phyloP scores from a whole-genome alignment of 2,797 vertebrate species.

The Gallinago solitaria region DNA sequence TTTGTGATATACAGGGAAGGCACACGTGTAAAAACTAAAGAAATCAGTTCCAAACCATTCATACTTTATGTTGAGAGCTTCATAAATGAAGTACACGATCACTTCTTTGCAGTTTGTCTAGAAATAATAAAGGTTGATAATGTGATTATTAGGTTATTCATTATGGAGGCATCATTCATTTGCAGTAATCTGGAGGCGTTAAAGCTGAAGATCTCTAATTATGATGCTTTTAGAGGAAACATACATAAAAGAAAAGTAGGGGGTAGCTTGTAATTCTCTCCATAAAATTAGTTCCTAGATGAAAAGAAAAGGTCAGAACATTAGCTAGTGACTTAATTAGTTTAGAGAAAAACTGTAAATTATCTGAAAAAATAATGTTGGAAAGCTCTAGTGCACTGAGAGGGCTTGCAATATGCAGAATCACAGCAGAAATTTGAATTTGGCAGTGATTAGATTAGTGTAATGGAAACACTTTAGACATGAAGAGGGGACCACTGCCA shows the following conservation, averaged over 20 bases:
- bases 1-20: background rate
- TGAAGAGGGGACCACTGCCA: background rate
- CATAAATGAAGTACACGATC: background rate
- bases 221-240: slow-evolving; percentile 2
- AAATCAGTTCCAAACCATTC: background rate
- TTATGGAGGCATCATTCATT: background rate
- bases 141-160: background rate
- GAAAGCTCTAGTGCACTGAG: background rate
- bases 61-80: background rate
- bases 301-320: slow-evolving; percentile 1
- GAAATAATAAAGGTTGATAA: background rate
- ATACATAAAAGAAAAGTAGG: background rate
- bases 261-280: slow-evolving; percentile 1
- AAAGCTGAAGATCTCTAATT: slow-evolving; percentile 1
- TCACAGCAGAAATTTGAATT: background rate
- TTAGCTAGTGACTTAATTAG: background rate
- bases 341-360: background rate
- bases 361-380: background rate
- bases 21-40: background rate
- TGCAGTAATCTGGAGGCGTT: slow-evolving; percentile 5
- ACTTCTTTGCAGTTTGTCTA: background rate
- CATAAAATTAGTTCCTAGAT: background rate
- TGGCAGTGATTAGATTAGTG: background rate
- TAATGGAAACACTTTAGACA: background rate
- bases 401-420: background rate